Percentiles rank a stretch among this genome's conserved stretches.
These are phyloP conservation scores for Tetragonula clypearis DNA, from an alignment of 1,140 invertebrate species.

Conservation along the genomic window DNA sequence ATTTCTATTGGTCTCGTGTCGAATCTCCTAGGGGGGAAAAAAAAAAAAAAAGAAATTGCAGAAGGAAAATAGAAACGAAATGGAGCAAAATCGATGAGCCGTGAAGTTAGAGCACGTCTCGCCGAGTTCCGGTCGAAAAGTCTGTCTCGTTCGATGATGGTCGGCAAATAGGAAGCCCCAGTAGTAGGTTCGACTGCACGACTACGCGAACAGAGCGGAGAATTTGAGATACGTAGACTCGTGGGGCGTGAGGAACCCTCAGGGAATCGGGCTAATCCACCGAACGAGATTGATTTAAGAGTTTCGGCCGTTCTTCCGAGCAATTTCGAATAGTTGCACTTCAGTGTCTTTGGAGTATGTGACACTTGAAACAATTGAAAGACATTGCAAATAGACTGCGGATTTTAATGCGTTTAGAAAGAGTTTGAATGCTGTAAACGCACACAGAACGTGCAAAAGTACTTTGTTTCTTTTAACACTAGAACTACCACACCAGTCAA, in stretches of 20 bases:
- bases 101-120: conserved; percentile 73
- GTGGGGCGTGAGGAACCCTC: conserved; percentile 42
- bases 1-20: neutral
- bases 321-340: conserved; percentile 33
- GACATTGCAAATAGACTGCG: too few relatives aligned
- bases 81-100: conserved; percentile 65
- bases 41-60: neutral
- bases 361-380: neutral
- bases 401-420: too few relatives aligned
- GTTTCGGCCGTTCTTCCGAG: conserved; percentile 41
- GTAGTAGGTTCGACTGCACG: neutral
- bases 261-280: conserved; percentile 49
- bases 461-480: too few relatives aligned
- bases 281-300: conserved; percentile 56
- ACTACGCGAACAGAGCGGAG: conserved; percentile 16
- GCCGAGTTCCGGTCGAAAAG: conserved; percentile 68
- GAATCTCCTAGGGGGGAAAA: neutral
- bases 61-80: conserved; percentile 34
- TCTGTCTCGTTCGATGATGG: conserved; percentile 62
- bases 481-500: too few relatives aligned
- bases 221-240: conserved; percentile 47
- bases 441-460: too few relatives aligned
- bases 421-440: too few relatives aligned
- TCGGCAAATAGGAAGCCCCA: conserved; percentile 14
- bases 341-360: neutral